Percentiles rank a stretch among this genome's conserved stretches.
Conservation (phyloP, 2,888 invertebrate genomes). For the Neria commutata region DNA sequence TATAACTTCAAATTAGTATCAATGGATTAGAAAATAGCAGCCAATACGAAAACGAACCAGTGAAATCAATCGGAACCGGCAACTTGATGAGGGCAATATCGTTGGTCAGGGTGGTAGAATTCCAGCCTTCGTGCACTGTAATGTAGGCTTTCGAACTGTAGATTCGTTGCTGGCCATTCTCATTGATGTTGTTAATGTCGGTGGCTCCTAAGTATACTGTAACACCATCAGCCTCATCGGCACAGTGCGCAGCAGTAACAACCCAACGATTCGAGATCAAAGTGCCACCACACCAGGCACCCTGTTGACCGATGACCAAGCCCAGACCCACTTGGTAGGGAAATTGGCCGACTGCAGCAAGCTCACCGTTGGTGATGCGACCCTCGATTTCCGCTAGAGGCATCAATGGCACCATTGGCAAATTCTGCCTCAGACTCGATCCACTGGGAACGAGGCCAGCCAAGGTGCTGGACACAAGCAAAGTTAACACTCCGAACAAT, state of each 20-base stretch:
- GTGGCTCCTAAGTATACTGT: constrained; percentile 50
- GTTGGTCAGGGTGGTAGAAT: constrained; percentile 48
- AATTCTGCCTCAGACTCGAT: constrained; percentile 33
- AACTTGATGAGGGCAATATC: constrained; percentile 63
- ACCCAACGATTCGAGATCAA: constrained; percentile 49
- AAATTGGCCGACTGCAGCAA: constrained; percentile 47
- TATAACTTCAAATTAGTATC: not conserved
- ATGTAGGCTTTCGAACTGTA: constrained; percentile 37
- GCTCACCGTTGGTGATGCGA: constrained; percentile 50
- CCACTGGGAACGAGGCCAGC: constrained; percentile 33
- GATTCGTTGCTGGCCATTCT: constrained; percentile 44
- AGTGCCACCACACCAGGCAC: constrained; percentile 55
- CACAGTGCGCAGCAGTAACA: constrained; percentile 59
- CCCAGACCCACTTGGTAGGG: constrained; percentile 53
- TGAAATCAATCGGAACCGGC: constrained; percentile 53
- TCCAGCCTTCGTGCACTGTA: constrained; percentile 59
- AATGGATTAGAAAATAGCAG: not conserved
- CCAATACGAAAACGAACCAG: constrained; percentile 52
- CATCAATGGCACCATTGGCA: constrained; percentile 25
- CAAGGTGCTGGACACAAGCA: constrained; percentile 34
- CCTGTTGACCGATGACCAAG: constrained; percentile 32
- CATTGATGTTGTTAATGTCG: constrained; percentile 40
- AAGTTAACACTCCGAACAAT: too few relatives aligned
- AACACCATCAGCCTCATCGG: constrained; percentile 44
- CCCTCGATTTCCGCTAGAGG: constrained; percentile 28